Evolutionary conservation across 2,888 invertebrate species (phyloP), one percentile per base, ranked within the genome.

Genomic region (Noctua fimbriata): DNA sequence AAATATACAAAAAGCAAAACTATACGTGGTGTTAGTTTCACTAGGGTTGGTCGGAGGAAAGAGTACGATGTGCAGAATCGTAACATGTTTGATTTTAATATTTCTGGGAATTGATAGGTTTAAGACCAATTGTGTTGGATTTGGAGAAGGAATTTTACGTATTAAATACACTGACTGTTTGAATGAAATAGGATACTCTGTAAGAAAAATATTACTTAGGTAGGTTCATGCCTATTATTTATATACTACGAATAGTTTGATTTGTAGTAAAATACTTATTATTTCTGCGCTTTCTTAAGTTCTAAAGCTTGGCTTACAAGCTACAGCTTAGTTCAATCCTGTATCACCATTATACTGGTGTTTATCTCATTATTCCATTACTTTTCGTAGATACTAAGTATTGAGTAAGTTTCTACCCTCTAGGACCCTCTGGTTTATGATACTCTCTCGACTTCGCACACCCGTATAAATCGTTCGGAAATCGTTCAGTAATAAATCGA

Each of bases 1-100:
- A 97, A 97, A 97, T 97, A 96, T 97, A 96, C 96, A 96, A 94
- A 96, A 96, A 96, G 96, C 96, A 96, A 95, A 96, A 97, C 97
- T 97, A 96, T 94, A 92, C 83, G 93, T 91, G 96, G 96, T 96
- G 93, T 96, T 93, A 93, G 95, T 97, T 97, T 94, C 97, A 96
- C 94, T 94, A 90, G 95, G 96, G 95, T 95, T 91, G 91, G 89
- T 83, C 87, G 83, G 87, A 82, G 86, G 88, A 90, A 89, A 91
- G 92, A 93, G 89, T 91, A 88, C 82, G 85, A 86, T 88, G 83
- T 83, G 86, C 84, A 89, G 91, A 92, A 80, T 78, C 87, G 90
- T 85, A 90, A 86, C 82, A 76, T 82, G 80, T 91, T 90, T 90
- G 88, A 87, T 86, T 71, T 86, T 63, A 36, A 49, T 69, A 47